A percentile compares a stretch with the other conserved stretches of the same genome.
Evolutionary conservation across 2,888 invertebrate genomes (phyloP).

Genomic region (Lamellibrachia columna): DNA sequence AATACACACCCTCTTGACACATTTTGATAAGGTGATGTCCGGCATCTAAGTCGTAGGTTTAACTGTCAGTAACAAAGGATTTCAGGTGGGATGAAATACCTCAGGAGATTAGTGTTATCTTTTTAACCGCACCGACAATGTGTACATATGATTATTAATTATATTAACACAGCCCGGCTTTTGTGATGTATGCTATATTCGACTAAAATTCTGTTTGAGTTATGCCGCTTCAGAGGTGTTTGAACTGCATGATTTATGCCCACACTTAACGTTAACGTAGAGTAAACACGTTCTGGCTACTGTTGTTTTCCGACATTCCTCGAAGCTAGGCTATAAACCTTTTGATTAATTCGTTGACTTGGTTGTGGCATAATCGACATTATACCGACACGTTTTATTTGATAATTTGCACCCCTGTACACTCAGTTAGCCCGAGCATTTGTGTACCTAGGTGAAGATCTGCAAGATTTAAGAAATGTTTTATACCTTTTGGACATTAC

Average conservation of each 20-base stretch:
- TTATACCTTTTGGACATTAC: too few species aligned
- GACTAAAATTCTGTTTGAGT: neutral
- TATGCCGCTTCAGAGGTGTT: neutral
- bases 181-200: too few species aligned
- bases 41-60: neutral
- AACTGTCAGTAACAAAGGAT: neutral
- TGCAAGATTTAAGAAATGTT: too few species aligned
- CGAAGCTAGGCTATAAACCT: neutral
- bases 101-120: neutral
- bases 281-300: neutral
- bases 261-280: neutral
- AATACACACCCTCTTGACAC: conserved; percentile 9
- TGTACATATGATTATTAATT: neutral
- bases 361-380: too few species aligned
- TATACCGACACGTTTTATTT: too few species aligned
- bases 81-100: neutral
- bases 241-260: neutral
- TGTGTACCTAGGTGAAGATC: too few species aligned
- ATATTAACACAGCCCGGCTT: neutral
- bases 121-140: neutral
- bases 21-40: neutral
- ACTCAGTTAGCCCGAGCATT: too few species aligned
- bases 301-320: neutral
- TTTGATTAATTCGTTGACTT: too few species aligned
- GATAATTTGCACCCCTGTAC: too few species aligned